phyloP scores from a whole-genome alignment of 2,113 vertebrate genomes.

The Tinamus guttatus region DNA sequence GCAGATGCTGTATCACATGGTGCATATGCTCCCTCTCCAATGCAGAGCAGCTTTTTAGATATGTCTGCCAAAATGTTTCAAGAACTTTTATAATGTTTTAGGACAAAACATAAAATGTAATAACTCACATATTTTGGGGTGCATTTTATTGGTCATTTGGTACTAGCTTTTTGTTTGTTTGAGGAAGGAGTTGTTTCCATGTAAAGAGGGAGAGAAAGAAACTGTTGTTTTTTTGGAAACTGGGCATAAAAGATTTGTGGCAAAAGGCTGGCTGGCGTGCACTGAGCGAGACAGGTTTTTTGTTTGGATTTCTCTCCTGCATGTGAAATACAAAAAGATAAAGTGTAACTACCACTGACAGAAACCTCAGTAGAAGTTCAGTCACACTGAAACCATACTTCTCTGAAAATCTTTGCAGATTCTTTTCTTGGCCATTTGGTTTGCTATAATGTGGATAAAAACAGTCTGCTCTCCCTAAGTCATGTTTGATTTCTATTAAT shows the following conservation, averaged over 20 bases:
- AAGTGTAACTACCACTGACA: background rate
- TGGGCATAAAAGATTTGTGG: background rate
- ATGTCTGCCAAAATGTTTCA: conserved; percentile 72
- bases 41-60: conserved; percentile 75
- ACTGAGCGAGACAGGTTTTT: conserved; percentile 48
- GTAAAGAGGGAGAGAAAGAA: background rate
- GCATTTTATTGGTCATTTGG: conserved; percentile 53
- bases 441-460: conserved; percentile 26
- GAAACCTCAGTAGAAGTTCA: conserved; percentile 11
- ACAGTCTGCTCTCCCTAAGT: background rate
- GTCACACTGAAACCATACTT: background rate
- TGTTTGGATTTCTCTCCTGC: conserved; percentile 27
- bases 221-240: background rate
- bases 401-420: background rate
- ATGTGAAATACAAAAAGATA: conserved; percentile 5
- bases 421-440: background rate
- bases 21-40: conserved; percentile 81
- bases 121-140: conserved; percentile 35
- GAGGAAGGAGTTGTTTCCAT: conserved; percentile 13
- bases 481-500: conserved; percentile 52
- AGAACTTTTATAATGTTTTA: conserved; percentile 76
- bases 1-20: conserved; percentile 82
- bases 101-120: conserved; percentile 61
- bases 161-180: background rate
- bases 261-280: conserved; percentile 49